Evolutionary conservation across 2,888 invertebrate species (phyloP), one percentile per base, ranked within the genome.

Genomic region (Ellobium chinense): DNA sequence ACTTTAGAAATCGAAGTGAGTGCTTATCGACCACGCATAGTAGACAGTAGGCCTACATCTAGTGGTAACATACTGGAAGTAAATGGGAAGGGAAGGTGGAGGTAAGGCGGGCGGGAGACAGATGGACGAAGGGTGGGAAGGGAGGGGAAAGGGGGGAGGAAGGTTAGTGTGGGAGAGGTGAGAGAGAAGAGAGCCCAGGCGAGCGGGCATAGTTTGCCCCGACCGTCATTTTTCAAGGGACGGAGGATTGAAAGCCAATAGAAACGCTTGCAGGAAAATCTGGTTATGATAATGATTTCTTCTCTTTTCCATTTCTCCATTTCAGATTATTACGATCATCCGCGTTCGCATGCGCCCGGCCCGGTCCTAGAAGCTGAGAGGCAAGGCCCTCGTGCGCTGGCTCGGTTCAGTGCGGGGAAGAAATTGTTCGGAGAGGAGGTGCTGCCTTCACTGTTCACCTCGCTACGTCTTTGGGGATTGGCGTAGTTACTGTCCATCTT

Each of bases 211-310:
- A 46, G 46, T 12, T 12, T 46, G 18, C 46, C 62, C 62, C 29
- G 63, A 29, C 74, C 29, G 74, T 63, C 63, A 63, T 74, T 62
- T 74, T 63, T 62, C 60, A 29, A 31, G 31, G 60, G 63, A 34
- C 66, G 34, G 63, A 36, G 60, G 34, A 39, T 63, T 36, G 76
- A 76, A 76, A 76, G 76, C 76, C 76, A 76, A 76, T 76, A 65
- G 76, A 46, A 76, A 65, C 65, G 76, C 66, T 36, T 24, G 66
- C 68, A 39, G 14, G 34, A 60, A 75, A 72, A 60, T 58, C 56
- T 24, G 63, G 63, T 78, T 78, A 69, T 78, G 78, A 78, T 69
- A 80, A 74, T 73, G 73, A 56, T 37, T 80, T 80, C 54, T 73
- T 68, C 46, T 72, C 29, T 60, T 46, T 18, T 24, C 63, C 63